A percentile compares a stretch with the other conserved stretches of the same genome.
Conservation (phyloP, 2,113 vertebrate genomes). For the Podarcis muralis region DNA sequence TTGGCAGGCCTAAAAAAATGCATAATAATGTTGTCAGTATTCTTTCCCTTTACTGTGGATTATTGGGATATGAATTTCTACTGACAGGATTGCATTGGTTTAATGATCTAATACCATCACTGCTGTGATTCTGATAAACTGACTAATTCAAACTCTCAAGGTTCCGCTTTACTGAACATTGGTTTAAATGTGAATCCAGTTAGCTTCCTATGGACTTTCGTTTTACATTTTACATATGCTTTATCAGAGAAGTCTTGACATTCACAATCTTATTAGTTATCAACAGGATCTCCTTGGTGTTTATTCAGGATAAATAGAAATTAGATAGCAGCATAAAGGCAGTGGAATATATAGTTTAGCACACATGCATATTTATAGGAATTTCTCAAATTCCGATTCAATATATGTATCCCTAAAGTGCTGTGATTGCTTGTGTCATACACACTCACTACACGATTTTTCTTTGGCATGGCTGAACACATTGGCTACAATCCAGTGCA, state of each 20-base stretch:
- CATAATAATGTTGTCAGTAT: conserved; percentile 26
- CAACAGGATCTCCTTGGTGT: conserved; percentile 12
- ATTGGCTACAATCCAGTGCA: not conserved
- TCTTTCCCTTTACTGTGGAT: conserved; percentile 36
- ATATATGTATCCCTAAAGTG: not conserved
- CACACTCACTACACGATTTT: not conserved
- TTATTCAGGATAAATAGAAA: conserved; percentile 35
- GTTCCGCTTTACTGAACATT: conserved; percentile 57
- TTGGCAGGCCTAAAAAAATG: not conserved
- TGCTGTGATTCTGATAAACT: conserved; percentile 28
- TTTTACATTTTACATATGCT: conserved; percentile 48
- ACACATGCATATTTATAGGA: not conserved
- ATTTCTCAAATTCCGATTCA: not conserved
- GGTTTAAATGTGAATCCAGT: conserved; percentile 44
- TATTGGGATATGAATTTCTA: conserved; percentile 53
- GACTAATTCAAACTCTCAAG: conserved; percentile 38
- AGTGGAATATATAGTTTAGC: not conserved
- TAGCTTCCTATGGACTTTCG: conserved; percentile 43
- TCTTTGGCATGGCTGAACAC: no score
- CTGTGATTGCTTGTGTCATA: not conserved
- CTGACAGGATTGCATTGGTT: conserved; percentile 53
- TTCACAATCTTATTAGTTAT: conserved; percentile 22
- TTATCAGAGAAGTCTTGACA: conserved; percentile 45
- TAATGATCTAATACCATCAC: conserved; percentile 19
- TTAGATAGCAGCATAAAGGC: not conserved